Evolutionary conservation across 2,113 vertebrate genomes (phyloP), one percentile per base, ranked within the genome.

Genomic region (Hymenochirus boettgeri): DNA sequence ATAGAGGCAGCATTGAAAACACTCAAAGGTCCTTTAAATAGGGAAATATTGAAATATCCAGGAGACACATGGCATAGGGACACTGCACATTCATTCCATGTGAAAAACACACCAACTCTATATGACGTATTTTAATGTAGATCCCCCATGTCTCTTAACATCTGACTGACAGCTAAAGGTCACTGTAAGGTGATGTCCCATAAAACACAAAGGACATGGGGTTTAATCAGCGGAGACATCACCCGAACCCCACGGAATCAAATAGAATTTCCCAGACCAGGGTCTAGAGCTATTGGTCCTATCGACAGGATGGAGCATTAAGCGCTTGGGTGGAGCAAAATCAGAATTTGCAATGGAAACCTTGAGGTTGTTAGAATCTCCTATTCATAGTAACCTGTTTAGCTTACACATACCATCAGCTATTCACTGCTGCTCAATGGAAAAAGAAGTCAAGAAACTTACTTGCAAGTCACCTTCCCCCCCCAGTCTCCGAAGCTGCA

Each of bases 1-100:
- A 65, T 65, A 65, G 42, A 65, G 53, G 63, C 63, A 26, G 63
- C 54, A 65, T 65, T 65, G 42, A 65, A 22, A 24, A 19, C 7
- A 42, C 15, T 23, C n/a, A 54, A 8, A 55, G 37, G 25, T 33
- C n/a, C n/a, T n/a, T n/a, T n/a, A n/a, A n/a, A n/a, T n/a, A n/a
- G n/a, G n/a, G n/a, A n/a, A n/a, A n/a, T 55, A 37, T 19, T 31
- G 35, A 47, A 31, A 15, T 35, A 64, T 25, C 19, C n/a, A 21
- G 45, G 48, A 29, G 57, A 31, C 23, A 51, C 31, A 39, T 25
- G 23, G 11, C 24, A 23, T 42, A 48, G 15, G 47, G 31, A 45
- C 23, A 60, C 3, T 9, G 64, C 31, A 42, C 52, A 39, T 59
- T 53, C 18, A 60, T 50, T 27, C 24, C 7, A 42, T 54, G 47